Conservation (phyloP, 2,888 invertebrate genomes). For the Cremastinae sp. region DNA sequence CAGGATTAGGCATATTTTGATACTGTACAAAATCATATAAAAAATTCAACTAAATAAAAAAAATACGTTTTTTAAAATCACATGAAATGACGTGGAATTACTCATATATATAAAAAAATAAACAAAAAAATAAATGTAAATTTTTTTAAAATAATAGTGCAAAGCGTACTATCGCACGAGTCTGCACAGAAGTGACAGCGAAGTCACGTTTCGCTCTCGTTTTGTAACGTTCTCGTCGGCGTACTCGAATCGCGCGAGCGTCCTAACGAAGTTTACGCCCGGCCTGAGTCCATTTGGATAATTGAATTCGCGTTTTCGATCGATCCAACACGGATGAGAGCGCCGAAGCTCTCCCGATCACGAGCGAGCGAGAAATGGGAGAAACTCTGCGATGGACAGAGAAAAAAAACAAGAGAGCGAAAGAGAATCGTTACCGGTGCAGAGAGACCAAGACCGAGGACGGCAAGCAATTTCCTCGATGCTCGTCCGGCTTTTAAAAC, state of each 20-base stretch:
- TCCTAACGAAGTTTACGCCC: conserved; percentile 63
- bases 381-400: conserved; percentile 1
- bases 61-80: background rate
- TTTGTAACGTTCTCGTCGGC: conserved; percentile 25
- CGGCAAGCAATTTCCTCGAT: conserved; percentile 54
- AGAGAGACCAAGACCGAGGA: conserved; percentile 23
- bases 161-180: background rate
- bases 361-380: conserved; percentile 1
- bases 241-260: conserved; percentile 55
- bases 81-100: conserved; percentile 21
- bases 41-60: no score
- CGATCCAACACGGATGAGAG: conserved; percentile 53
- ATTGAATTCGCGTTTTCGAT: conserved; percentile 63
- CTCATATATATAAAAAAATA: background rate
- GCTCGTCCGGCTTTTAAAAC: conserved; percentile 49
- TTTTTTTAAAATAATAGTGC: background rate
- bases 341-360: conserved; percentile 36
- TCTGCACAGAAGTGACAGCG: conserved; percentile 2
- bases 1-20: no score
- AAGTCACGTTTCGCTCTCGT: conserved; percentile 39
- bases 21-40: no score
- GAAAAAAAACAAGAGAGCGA: background rate
- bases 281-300: conserved; percentile 62
- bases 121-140: background rate
- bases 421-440: conserved; percentile 41